These are phyloP conservation scores for Characodon lateralis DNA, from an alignment of 2,797 vertebrate genomes.

Conservation along the genomic window DNA sequence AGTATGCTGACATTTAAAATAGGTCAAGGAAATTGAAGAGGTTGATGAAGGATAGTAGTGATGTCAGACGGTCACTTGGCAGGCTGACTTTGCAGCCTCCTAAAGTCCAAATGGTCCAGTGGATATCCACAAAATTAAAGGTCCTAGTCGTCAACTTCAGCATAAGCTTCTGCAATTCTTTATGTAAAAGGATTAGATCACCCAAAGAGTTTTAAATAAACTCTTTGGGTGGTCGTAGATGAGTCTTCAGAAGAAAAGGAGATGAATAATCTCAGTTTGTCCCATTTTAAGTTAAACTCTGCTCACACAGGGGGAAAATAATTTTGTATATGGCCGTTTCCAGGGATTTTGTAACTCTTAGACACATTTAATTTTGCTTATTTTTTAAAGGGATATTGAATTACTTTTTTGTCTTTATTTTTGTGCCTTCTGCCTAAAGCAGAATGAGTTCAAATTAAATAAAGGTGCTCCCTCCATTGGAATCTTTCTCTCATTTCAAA, in stretches of 20 bases:
- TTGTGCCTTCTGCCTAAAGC: too few relatives aligned
- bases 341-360: not conserved
- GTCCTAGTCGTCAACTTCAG: not conserved
- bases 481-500: not conserved
- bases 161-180: not conserved
- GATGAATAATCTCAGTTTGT: not conserved
- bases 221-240: not conserved
- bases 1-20: constrained; percentile 19
- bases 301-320: not conserved
- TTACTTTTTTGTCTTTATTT: not conserved
- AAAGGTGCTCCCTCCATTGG: not conserved
- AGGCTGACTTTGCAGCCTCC: not conserved
- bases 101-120: not conserved
- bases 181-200: not conserved
- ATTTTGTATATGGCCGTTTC: not conserved
- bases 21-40: constrained; percentile 36
- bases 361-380: not conserved
- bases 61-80: not conserved
- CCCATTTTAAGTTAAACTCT: not conserved
- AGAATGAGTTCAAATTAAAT: not conserved
- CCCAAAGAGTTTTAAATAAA: not conserved
- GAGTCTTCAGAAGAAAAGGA: not conserved
- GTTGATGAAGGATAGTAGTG: not conserved
- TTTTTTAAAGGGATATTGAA: not conserved
- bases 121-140: not conserved